Evolutionary conservation across 2,888 invertebrate species (phyloP), one percentile per base, ranked within the genome.

Genomic region (Mimachlamys varia): DNA sequence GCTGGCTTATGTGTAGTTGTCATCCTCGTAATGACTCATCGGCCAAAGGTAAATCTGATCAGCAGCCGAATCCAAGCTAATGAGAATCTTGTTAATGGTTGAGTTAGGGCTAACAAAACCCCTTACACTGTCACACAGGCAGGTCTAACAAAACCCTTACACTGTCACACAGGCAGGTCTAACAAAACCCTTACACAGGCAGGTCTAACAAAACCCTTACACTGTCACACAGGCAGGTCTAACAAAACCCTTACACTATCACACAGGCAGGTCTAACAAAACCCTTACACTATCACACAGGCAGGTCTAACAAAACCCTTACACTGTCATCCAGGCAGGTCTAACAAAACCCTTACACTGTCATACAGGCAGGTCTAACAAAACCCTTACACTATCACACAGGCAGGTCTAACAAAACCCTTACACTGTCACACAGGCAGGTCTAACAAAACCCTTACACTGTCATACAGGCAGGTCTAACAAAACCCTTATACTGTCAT

Each of bases 21-120:
- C 76, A 76, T 27, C 76, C 76, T 76, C 76, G 15, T 76, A 27
- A 76, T 76, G 76, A 76, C 33, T 76, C 76, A 76, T 76, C 33
- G 27, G 13, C 27, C 33, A 33, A 76, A 76, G 76, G 76, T 76
- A 76, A 76, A 76, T 76, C 76, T 76, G 5, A 33, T 76, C 76
- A 33, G 33, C 76, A 33, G 76, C 33, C 33, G 76, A 76, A 76
- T 76, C 76, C 33, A 27, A 76, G 33, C 27, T 76, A 76, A 76
- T 27, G 33, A 33, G 27, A 76, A 76, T 76, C 27, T 33, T 33
- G 33, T 76, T 76, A 76, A 27, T 33, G 76, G 76, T 2, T 4
- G 27, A 76, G 76, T 76, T 27, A 76, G 27, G 76, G 33, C 22
- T 33, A 76, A 76, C 76, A 2, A 76, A 27, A 27, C 0, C 53